Evolutionary conservation across 2,888 invertebrate genomes (phyloP), one percentile per base, ranked within the genome.

Genomic region (Melanophora roralis): DNA sequence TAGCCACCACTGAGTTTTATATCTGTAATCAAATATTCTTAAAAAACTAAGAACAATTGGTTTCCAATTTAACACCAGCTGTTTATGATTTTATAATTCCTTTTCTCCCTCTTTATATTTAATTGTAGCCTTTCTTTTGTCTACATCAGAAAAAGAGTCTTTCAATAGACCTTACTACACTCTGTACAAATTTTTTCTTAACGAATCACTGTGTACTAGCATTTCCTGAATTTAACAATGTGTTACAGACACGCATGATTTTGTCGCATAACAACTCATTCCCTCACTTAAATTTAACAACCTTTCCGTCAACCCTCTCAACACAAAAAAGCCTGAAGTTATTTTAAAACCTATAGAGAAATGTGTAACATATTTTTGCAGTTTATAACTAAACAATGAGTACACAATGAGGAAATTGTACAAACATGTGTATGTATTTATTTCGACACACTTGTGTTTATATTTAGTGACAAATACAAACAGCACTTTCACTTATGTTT

Each of bases 401-500:
- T 32, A 59, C 1, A n/a, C 27, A 27, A 7, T 21, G 19, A 36
- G n/a, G 5, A 23, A 19, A 8, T n/a, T n/a, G n/a, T n/a, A n/a
- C n/a, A n/a, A n/a, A n/a, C n/a, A n/a, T n/a, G n/a, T n/a, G n/a
- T n/a, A n/a, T n/a, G n/a, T n/a, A n/a, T n/a, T n/a, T n/a, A n/a
- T n/a, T n/a, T n/a, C n/a, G n/a, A n/a, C n/a, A n/a, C n/a, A n/a
- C n/a, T n/a, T n/a, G n/a, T n/a, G n/a, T n/a, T n/a, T n/a, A n/a
- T n/a, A n/a, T n/a, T n/a, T n/a, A n/a, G n/a, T n/a, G n/a, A n/a
- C n/a, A 27, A 60, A 60, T 32, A 27, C 49, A 23, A 51, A 14
- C 49, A 27, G 23, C 27, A 60, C 51, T 71, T 71, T 71, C 59
- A 34, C 51, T 71, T 60, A 32, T n/a, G n/a, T n/a, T n/a, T n/a